Percentiles rank a stretch among this genome's conserved stretches.
These are phyloP conservation scores for Sipha maydis DNA, from an alignment of 2,888 invertebrate genomes.

Conservation along the genomic window DNA sequence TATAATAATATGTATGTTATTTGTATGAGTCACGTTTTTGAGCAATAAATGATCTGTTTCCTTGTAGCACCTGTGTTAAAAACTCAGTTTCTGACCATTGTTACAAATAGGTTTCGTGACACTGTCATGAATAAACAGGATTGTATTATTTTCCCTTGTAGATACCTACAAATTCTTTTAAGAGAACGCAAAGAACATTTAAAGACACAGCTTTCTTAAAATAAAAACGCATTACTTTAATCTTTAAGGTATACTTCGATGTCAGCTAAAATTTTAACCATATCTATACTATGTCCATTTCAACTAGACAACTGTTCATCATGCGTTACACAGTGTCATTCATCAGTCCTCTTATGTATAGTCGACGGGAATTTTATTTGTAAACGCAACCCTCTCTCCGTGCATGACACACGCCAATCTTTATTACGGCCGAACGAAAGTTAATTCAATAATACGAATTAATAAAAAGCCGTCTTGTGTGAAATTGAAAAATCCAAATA, in stretches of 20 bases:
- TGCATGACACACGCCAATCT: constrained; percentile 48
- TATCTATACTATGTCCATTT: not conserved
- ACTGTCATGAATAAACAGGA: not conserved
- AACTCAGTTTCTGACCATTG: not conserved
- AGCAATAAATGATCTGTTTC: not conserved
- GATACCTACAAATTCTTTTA: not conserved
- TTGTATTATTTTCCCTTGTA: not conserved
- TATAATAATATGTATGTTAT: not conserved
- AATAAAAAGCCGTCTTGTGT: constrained; percentile 41
- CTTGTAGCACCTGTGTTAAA: not conserved
- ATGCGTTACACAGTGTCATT: not conserved
- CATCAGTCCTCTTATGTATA: not conserved
- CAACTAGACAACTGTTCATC: not conserved
- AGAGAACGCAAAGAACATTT: not conserved
- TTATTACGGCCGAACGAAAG: constrained; percentile 29
- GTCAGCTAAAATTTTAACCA: not conserved
- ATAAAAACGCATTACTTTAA: constrained; percentile 20
- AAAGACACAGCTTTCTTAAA: constrained; percentile 4
- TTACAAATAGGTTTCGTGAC: constrained; percentile 29
- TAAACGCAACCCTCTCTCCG: not conserved
- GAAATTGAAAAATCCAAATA: constrained; percentile 48
- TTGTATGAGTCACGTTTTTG: not conserved
- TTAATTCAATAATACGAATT: constrained; percentile 28
- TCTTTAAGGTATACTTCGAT: not conserved
- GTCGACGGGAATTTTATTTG: constrained; percentile 5